Evolutionary conservation across 2,888 invertebrate species (phyloP).

Genomic region (Acleris sparsana): DNA sequence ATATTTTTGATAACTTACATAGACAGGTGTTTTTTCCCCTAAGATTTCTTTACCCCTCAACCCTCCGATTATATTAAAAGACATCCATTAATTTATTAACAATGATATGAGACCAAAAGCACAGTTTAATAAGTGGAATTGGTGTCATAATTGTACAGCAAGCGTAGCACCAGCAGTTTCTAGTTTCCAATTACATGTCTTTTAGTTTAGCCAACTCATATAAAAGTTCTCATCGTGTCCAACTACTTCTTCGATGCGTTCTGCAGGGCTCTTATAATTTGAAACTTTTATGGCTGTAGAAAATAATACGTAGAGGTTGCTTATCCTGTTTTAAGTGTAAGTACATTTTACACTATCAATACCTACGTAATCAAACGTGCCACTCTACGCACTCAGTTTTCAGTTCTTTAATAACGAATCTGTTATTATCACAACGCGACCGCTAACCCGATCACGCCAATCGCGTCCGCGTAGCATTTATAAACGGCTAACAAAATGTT

Average conservation of each 20-base stretch:
- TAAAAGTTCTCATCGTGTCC: constrained; percentile 74
- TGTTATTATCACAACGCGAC: constrained; percentile 1
- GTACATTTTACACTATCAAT: not conserved
- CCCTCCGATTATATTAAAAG: too few relatives aligned
- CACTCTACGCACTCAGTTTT: not conserved
- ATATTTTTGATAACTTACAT: too few relatives aligned
- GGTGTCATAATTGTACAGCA: constrained; percentile 58
- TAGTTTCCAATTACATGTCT: constrained; percentile 80
- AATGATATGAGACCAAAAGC: constrained; percentile 45
- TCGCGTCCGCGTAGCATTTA: constrained; percentile 25
- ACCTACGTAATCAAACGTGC: too few relatives aligned
- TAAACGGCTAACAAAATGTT: constrained; percentile 23
- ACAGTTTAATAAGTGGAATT: constrained; percentile 64
- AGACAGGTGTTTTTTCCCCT: too few relatives aligned
- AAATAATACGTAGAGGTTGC: constrained; percentile 13
- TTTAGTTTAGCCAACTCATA: constrained; percentile 75
- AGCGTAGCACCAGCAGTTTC: constrained; percentile 61
- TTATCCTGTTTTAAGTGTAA: not conserved
- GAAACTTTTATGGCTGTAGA: constrained; percentile 46
- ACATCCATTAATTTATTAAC: constrained; percentile 37
- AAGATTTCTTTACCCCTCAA: too few relatives aligned
- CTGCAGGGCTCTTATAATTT: constrained; percentile 49
- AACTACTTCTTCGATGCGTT: constrained; percentile 51
- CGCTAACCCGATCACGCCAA: constrained; percentile 1
- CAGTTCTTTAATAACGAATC: constrained; percentile 2